Percentiles rank a stretch among this genome's conserved stretches.
phyloP scores from a whole-genome alignment of 2,113 vertebrate genomes.

The Pseudopodoces humilis region DNA sequence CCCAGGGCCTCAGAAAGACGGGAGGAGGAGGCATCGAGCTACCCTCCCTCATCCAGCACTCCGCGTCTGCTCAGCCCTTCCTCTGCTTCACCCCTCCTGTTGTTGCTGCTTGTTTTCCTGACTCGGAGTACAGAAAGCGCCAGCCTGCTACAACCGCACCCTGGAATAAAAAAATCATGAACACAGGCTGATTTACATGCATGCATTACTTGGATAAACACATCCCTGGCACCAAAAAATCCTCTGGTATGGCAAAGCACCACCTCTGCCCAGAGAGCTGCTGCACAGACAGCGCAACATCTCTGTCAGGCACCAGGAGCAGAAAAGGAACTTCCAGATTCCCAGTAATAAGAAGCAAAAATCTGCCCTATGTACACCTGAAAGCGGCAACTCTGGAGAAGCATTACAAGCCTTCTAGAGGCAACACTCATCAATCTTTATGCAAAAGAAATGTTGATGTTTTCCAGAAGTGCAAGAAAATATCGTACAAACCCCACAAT shows the following conservation, averaged over 20 bases:
- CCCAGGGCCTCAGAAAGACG: not conserved
- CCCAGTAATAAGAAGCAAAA: not conserved
- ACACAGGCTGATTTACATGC: constrained; percentile 16
- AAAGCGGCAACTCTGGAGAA: not conserved
- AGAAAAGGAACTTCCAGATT: not conserved
- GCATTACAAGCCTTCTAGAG: not conserved
- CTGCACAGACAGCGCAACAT: not conserved
- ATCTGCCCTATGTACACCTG: accelerated
- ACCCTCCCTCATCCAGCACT: not conserved
- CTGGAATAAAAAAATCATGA: not conserved
- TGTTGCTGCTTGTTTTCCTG: not conserved
- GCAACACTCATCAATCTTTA: not conserved
- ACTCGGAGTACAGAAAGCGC: not conserved
- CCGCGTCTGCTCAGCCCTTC: not conserved
- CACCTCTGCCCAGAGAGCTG: not conserved
- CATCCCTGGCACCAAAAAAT: not conserved
- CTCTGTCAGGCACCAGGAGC: not conserved
- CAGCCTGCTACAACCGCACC: not conserved
- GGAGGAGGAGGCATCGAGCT: not conserved
- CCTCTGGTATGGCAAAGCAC: not conserved
- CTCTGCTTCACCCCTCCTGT: not conserved
- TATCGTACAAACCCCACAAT: not conserved
- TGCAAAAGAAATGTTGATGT: not conserved
- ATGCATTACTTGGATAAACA: not conserved
- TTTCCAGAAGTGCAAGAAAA: not conserved